phyloP scores from a whole-genome alignment of 2,797 vertebrate genomes.

The Acropternis orthonyx region DNA sequence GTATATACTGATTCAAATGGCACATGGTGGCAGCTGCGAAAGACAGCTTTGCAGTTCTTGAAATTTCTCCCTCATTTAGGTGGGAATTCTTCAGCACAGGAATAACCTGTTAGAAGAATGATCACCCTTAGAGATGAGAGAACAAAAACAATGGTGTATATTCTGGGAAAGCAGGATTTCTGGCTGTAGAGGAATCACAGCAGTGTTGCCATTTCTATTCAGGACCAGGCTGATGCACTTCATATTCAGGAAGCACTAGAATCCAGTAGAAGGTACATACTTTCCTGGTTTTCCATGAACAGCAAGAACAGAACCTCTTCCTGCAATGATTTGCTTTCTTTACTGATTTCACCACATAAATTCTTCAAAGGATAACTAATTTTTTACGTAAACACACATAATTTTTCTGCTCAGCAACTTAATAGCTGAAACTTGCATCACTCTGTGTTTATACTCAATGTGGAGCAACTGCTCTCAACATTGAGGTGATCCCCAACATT shows the following conservation, averaged over 20 bases:
- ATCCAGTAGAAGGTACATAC: not conserved
- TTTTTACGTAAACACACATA: not conserved
- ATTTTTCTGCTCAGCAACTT: not conserved
- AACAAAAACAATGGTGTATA: not conserved
- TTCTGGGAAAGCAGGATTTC: not conserved
- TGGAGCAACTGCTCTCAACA: not conserved
- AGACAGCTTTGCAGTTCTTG: not conserved
- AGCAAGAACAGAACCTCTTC: not conserved
- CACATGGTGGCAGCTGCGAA: not conserved
- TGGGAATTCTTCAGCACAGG: not conserved
- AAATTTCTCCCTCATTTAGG: not conserved
- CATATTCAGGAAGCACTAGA: not conserved
- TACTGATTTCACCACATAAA: not conserved
- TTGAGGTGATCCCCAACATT: not conserved
- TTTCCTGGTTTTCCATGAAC: not conserved
- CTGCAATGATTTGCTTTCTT: not conserved
- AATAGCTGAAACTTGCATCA: not conserved
- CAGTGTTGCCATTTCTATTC: not conserved
- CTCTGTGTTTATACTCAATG: not conserved
- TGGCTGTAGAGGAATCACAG: not conserved
- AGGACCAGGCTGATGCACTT: not conserved
- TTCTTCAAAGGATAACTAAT: not conserved
- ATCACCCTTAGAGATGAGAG: not conserved
- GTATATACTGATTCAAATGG: not conserved
- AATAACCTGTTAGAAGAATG: not conserved